These are phyloP conservation scores for Microplitis mediator DNA, from an alignment of 1,140 invertebrate species.

Conservation along the genomic window DNA sequence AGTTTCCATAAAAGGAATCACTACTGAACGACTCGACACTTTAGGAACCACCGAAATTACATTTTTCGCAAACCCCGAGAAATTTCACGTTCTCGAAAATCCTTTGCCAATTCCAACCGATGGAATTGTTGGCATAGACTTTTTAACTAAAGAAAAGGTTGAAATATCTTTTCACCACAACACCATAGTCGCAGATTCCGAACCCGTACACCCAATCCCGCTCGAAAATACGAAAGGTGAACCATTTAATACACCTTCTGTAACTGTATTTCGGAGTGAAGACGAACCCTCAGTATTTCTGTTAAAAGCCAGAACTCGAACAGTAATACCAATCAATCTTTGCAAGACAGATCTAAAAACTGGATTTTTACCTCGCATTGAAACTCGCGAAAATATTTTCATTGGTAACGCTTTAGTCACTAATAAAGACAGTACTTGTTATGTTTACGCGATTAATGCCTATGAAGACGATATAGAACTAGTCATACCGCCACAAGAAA, in stretches of 20 bases:
- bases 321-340: neutral
- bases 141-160: neutral
- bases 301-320: no score
- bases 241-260: no score
- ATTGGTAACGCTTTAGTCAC: neutral
- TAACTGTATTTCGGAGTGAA: no score
- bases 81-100: neutral
- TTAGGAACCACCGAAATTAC: neutral
- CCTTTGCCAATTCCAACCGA: neutral
- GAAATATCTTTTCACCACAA: conserved; percentile 14
- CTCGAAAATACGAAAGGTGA: neutral
- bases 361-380: neutral
- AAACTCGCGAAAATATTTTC: neutral
- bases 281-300: no score
- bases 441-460: neutral
- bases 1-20: neutral
- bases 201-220: neutral
- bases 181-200: neutral
- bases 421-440: neutral
- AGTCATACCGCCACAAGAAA: conserved; percentile 5
- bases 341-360: neutral
- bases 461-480: neutral
- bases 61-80: neutral
- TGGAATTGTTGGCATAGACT: neutral
- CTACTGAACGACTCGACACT: neutral